Evolutionary conservation across 2,888 invertebrate species (phyloP).

Genomic region (Ornithoptera priamus): DNA sequence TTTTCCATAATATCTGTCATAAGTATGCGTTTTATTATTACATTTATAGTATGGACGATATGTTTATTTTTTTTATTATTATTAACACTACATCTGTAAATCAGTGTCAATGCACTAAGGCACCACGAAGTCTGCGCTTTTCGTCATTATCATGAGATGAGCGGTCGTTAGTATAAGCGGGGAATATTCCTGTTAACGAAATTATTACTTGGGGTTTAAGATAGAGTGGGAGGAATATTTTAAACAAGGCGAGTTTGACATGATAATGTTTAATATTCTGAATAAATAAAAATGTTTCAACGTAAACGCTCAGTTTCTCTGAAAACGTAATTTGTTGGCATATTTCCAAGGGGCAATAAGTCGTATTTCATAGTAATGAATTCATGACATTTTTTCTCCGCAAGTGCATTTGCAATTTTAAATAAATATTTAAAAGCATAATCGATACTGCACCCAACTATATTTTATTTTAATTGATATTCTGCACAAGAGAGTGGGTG

Average conservation of each 20-base stretch:
- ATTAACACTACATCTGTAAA: not conserved
- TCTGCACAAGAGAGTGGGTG: not conserved
- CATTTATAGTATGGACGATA: too few species aligned
- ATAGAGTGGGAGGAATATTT: not conserved
- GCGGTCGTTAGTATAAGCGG: too few species aligned
- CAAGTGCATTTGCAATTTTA: slow-evolving; percentile 10
- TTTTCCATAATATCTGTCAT: too few species aligned
- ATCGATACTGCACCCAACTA: not conserved
- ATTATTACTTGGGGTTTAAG: too few species aligned
- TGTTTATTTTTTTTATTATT: not conserved
- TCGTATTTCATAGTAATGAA: slow-evolving; percentile 24
- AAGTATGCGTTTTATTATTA: too few species aligned
- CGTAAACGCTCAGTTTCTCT: slow-evolving; percentile 1
- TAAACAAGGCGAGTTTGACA: not conserved
- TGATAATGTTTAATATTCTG: not conserved
- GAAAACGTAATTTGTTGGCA: slow-evolving; percentile 19
- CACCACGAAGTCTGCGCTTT: too few species aligned
- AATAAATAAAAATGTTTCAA: not conserved
- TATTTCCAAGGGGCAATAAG: slow-evolving; percentile 18
- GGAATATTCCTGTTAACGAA: too few species aligned
- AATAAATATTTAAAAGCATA: slow-evolving; percentile 17
- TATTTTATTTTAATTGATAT: not conserved
- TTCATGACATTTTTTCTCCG: slow-evolving; percentile 19
- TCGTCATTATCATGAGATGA: too few species aligned
- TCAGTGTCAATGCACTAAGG: not conserved